Evolutionary conservation across 2,113 vertebrate species (phyloP), one percentile per base, ranked within the genome.

Genomic region (Oryzias melastigma): DNA sequence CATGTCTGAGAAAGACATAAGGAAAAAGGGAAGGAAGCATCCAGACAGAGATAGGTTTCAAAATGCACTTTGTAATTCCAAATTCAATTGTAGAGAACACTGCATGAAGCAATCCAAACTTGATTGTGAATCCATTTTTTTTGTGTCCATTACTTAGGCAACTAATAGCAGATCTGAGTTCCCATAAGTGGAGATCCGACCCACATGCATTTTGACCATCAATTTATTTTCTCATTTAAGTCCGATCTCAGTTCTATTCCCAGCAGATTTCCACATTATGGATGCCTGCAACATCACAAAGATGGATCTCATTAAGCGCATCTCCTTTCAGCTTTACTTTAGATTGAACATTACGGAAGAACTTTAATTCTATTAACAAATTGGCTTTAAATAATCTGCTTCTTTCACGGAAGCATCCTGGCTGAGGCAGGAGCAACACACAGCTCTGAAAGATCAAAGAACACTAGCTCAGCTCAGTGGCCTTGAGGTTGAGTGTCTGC

Each of bases 141-240:
- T 43, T 2, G 15, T 49, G 53, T 69, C 54, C 45, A 60, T 67
- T 63, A 65, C 76, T 77, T 76, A 62, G 65, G 41, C 62, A 68
- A 77, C 68, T 67, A 68, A 82, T 82, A 77, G 77, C 80, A 83
- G 79, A 80, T 81, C 82, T 65, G 60, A 66, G 75, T 74, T 68
- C 58, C 68, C 56, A 6, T 57, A 82, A 79, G 83, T 72, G 71
- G 71, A 84, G 65, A 73, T 69, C 54, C 85, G 86, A 88, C 86
- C 89, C 87, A 89, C 72, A 89, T 90, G 82, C 69, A 84, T 84
- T 84, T 62, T 77, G 59, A 72, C 68, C 74, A 74, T 84, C 87
- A 90, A 90, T 88, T 86, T 85, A 85, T 90, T 89, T 90, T 85
- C 79, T 87, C 80, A 88, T 90, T 88, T 81, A 85, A 82, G 71